Evolutionary conservation across 2,113 vertebrate species (phyloP).

Genomic region (Heloderma charlesbogerti): DNA sequence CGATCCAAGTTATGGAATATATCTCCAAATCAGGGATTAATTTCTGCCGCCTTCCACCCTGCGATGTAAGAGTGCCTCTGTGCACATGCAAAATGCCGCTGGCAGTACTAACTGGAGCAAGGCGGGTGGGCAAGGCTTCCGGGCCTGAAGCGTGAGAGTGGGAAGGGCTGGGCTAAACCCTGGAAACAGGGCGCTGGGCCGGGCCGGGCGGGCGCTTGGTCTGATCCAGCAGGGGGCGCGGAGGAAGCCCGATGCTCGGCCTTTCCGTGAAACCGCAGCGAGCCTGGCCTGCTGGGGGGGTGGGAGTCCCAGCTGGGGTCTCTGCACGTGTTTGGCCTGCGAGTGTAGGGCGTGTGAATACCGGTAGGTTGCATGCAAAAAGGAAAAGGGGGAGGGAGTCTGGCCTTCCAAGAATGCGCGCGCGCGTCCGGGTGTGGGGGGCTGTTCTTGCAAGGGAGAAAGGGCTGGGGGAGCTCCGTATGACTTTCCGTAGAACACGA

Average conservation of each 20-base stretch:
- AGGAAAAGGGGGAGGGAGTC: background rate
- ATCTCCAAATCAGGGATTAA: too few species aligned
- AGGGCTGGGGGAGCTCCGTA: background rate
- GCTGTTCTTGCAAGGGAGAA: background rate
- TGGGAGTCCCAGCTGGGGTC: too few species aligned
- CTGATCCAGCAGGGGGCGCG: background rate
- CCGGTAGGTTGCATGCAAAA: background rate
- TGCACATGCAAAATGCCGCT: too few species aligned
- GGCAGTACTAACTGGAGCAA: too few species aligned
- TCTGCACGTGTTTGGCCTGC: background rate
- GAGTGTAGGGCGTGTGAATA: background rate
- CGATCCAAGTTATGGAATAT: too few species aligned
- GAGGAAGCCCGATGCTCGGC: too few species aligned
- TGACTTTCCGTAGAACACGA: background rate
- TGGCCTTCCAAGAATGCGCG: background rate
- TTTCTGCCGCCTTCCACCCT: too few species aligned
- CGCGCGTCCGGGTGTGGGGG: too few species aligned
- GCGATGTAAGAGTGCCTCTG: too few species aligned
- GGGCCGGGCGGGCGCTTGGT: background rate
- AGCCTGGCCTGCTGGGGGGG: background rate
- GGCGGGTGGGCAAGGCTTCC: too few species aligned
- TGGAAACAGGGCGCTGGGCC: background rate
- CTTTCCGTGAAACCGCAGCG: accelerated
- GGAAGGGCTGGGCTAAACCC: too few species aligned
- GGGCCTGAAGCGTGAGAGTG: too few species aligned